These are phyloP conservation scores for Pseudochromis fuscus DNA, from an alignment of 2,797 vertebrate species.

Conservation along the genomic window DNA sequence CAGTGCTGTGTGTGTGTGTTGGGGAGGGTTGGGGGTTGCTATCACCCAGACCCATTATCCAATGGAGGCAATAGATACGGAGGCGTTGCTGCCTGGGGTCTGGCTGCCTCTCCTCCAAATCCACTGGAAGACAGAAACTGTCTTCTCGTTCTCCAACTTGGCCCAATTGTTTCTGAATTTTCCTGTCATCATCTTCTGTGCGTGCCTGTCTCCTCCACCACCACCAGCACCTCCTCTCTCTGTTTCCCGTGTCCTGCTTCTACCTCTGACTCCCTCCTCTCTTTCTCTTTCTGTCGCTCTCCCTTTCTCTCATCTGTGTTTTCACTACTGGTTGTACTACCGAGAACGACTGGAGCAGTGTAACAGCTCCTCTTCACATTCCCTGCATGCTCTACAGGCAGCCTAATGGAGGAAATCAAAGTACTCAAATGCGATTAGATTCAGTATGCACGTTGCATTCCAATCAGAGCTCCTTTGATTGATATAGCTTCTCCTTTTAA, in stretches of 20 bases:
- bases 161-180: slow-evolving; percentile 57
- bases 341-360: slow-evolving; percentile 48
- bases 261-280: slow-evolving; percentile 30
- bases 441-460: slow-evolving; percentile 70
- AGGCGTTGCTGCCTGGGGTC: slow-evolving; percentile 51
- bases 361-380: slow-evolving; percentile 74
- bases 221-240: background rate
- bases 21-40: slow-evolving; percentile 45
- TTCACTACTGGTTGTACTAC: slow-evolving; percentile 45
- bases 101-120: slow-evolving; percentile 44
- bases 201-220: slow-evolving; percentile 3
- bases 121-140: slow-evolving; percentile 45
- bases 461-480: slow-evolving; percentile 69
- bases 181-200: slow-evolving; percentile 34
- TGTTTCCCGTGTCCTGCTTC: slow-evolving; percentile 23
- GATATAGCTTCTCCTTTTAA: slow-evolving; percentile 55
- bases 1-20: slow-evolving; percentile 17
- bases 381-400: slow-evolving; percentile 77
- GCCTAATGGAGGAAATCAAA: slow-evolving; percentile 83
- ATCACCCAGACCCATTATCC: slow-evolving; percentile 77
- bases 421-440: slow-evolving; percentile 80
- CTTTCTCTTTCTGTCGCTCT: slow-evolving; percentile 38
- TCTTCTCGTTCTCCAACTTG: slow-evolving; percentile 35
- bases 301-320: slow-evolving; percentile 36
- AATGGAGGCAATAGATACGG: slow-evolving; percentile 69